Evolutionary conservation across 2,888 invertebrate genomes (phyloP).

Genomic region (Trissolcus japonicus): DNA sequence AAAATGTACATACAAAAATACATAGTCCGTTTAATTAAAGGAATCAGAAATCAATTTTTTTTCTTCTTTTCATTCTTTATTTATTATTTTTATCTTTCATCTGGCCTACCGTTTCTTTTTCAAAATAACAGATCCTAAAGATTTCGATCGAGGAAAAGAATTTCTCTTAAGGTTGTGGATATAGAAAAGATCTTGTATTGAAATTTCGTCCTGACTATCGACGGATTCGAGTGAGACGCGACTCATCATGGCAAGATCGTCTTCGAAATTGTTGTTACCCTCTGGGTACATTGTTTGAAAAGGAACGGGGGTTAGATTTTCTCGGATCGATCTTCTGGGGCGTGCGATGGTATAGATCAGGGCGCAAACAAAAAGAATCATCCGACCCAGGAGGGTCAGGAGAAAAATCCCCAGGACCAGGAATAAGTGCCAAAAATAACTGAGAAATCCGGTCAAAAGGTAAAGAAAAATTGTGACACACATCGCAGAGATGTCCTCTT

Average conservation of each 20-base stretch:
- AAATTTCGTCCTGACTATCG: slow-evolving; percentile 36
- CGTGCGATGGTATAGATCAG: slow-evolving; percentile 58
- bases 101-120: no score
- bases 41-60: no score
- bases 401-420: slow-evolving; percentile 59
- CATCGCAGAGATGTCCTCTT: slow-evolving; percentile 50
- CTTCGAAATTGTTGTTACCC: slow-evolving; percentile 60
- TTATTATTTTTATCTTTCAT: no score
- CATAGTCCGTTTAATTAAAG: no score
- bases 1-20: no score
- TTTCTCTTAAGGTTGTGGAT: no score
- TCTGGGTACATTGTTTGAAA: slow-evolving; percentile 67
- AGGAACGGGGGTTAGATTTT: slow-evolving; percentile 29
- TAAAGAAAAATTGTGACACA: slow-evolving; percentile 65
- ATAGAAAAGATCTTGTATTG: no score
- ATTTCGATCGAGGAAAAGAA: no score
- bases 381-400: slow-evolving; percentile 57
- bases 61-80: no score
- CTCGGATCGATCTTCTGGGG: slow-evolving; percentile 13
- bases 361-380: slow-evolving; percentile 60
- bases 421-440: slow-evolving; percentile 58
- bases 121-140: no score
- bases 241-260: slow-evolving; percentile 63
- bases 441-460: slow-evolving; percentile 60
- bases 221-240: slow-evolving; percentile 64